phyloP scores from a whole-genome alignment of 2,113 vertebrate genomes.

The Heterochromis multidens region DNA sequence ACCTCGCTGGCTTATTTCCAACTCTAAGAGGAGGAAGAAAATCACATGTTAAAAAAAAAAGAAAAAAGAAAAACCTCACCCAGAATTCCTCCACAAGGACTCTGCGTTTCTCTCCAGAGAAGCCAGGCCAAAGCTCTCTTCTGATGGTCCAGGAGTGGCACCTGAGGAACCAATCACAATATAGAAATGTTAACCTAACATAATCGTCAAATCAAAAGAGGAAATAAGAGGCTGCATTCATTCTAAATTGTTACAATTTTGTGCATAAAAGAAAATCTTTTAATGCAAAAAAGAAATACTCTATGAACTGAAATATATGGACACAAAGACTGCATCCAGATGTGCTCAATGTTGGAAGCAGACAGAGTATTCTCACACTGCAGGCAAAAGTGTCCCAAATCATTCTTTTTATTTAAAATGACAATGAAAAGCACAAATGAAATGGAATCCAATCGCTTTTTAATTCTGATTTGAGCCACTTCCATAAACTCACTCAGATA shows the following conservation, averaged over 20 bases:
- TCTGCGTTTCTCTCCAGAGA: conserved; percentile 90
- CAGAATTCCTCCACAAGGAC: conserved; percentile 91
- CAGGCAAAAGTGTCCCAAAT: too few species aligned
- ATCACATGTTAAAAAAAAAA: not conserved
- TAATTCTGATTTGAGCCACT: too few species aligned
- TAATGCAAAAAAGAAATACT: not conserved
- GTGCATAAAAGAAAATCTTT: not conserved
- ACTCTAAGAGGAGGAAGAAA: not conserved
- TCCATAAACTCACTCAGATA: not conserved
- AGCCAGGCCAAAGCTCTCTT: conserved; percentile 89
- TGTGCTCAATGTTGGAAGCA: not conserved
- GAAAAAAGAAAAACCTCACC: conserved; percentile 64
- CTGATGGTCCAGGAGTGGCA: conserved; percentile 85
- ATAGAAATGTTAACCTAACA: not conserved
- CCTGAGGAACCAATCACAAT: conserved; percentile 56
- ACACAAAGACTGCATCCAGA: not conserved
- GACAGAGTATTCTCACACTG: not conserved
- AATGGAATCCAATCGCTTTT: too few species aligned
- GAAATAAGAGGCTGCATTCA: not conserved
- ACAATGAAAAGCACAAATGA: too few species aligned
- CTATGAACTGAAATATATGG: not conserved
- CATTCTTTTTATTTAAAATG: too few species aligned
- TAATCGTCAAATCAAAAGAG: not conserved
- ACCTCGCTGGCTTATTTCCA: not conserved
- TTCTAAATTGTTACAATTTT: not conserved